A percentile compares a stretch with the other conserved stretches of the same genome.
These are phyloP conservation scores for Colletes latitarsis DNA, from an alignment of 1,140 invertebrate species.

Conservation along the genomic window DNA sequence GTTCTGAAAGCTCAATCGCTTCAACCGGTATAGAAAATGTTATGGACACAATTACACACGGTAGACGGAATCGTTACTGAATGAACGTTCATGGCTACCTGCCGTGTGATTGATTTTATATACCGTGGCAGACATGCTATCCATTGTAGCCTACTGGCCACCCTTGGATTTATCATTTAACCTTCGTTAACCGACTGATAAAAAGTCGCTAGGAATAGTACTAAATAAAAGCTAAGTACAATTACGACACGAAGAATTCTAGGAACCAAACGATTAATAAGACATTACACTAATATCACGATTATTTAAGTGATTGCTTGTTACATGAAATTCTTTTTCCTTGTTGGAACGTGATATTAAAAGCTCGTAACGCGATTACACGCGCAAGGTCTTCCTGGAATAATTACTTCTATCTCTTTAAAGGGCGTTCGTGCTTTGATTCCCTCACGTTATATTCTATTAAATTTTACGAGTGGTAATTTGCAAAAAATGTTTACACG, in stretches of 20 bases:
- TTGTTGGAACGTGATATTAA: neutral
- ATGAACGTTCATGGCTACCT: slow-evolving; percentile 13
- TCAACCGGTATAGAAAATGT: neutral
- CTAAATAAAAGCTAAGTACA: too few species aligned
- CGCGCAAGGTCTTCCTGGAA: neutral
- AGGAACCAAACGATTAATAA: neutral
- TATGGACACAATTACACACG: neutral
- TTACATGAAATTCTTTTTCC: neutral
- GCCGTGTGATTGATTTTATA: slow-evolving; percentile 16
- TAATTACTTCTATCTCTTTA: slow-evolving; percentile 8
- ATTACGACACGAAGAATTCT: neutral
- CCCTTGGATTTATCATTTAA: neutral
- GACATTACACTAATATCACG: neutral
- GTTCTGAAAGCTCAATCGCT: neutral
- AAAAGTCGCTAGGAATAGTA: neutral
- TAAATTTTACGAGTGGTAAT: slow-evolving; percentile 6
- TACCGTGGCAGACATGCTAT: neutral
- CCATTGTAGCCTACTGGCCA: neutral
- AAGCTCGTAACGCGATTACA: neutral
- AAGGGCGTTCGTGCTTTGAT: slow-evolving; percentile 32
- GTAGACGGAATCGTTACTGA: neutral
- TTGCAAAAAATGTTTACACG: slow-evolving; percentile 14
- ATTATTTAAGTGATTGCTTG: neutral
- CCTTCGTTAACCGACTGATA: neutral
- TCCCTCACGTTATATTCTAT: neutral